A percentile compares a stretch with the other conserved stretches of the same genome.
phyloP scores from a whole-genome alignment of 2,113 vertebrate species.

The Struthidea cinerea region DNA sequence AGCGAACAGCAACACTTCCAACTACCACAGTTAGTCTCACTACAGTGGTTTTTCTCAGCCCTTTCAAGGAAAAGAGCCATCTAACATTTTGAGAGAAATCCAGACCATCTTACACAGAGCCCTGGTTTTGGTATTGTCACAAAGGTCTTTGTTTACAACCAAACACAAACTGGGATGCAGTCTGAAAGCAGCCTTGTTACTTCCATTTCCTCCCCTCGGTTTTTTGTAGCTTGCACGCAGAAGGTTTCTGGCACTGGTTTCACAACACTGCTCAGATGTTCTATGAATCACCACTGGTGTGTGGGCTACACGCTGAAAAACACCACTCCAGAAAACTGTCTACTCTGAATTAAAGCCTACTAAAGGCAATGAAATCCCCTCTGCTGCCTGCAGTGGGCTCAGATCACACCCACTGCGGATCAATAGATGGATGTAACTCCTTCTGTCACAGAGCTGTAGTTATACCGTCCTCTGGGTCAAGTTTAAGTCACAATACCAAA shows the following conservation, averaged over 20 bases:
- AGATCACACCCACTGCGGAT: neutral
- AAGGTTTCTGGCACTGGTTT: slow-evolving; percentile 27
- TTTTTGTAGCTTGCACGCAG: neutral
- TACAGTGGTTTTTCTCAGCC: neutral
- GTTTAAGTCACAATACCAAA: neutral
- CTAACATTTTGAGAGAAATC: neutral
- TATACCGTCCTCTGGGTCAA: neutral
- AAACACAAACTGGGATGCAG: neutral
- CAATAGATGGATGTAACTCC: neutral
- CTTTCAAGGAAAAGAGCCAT: neutral
- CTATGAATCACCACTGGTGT: slow-evolving; percentile 35
- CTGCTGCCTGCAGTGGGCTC: neutral
- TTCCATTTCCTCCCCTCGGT: neutral
- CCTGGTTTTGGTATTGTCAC: neutral
- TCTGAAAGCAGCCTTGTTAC: slow-evolving; percentile 12
- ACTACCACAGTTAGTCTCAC: neutral
- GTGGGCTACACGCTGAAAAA: slow-evolving; percentile 12
- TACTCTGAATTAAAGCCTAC: neutral
- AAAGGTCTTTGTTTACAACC: neutral
- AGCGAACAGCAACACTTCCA: neutral
- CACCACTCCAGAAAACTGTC: neutral
- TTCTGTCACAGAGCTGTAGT: neutral
- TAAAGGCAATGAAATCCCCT: neutral
- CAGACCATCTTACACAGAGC: neutral
- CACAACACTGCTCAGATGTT: slow-evolving; percentile 29